A percentile compares a stretch with the other conserved stretches of the same genome.
Evolutionary conservation across 2,888 invertebrate species (phyloP).

Genomic region (Lasioglossum morio): DNA sequence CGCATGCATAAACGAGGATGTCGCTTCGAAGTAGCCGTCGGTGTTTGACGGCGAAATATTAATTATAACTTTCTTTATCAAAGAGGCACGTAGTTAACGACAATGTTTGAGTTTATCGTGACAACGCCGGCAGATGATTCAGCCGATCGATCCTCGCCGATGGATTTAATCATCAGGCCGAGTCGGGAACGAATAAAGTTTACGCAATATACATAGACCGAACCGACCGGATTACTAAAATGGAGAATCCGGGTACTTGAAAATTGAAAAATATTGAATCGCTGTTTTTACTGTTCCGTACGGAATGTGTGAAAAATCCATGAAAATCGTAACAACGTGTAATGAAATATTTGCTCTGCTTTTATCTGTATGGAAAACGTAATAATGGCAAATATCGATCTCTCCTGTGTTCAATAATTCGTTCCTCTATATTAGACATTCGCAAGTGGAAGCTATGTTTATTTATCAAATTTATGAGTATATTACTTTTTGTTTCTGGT

Average conservation of each 20-base stretch:
- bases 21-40: constrained; percentile 2
- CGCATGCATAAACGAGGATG: constrained; percentile 21
- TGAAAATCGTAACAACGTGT: constrained; percentile 2
- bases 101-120: constrained; percentile 55
- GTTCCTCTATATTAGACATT: background rate
- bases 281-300: background rate
- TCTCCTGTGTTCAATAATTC: background rate
- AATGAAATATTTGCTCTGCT: background rate
- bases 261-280: background rate
- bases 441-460: background rate
- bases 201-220: constrained; percentile 15
- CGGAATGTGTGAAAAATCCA: background rate
- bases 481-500: background rate
- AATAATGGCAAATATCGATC: background rate
- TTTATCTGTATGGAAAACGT: background rate
- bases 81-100: constrained; percentile 42
- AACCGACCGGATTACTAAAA: background rate
- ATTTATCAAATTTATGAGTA: background rate
- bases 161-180: constrained; percentile 17
- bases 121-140: constrained; percentile 45
- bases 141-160: constrained; percentile 35
- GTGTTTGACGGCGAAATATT: constrained; percentile 47
- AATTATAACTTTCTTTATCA: constrained; percentile 65
- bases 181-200: background rate
- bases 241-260: background rate